Evolutionary conservation across 2,888 invertebrate genomes (phyloP).

Genomic region (Meiosimyza decipiens): DNA sequence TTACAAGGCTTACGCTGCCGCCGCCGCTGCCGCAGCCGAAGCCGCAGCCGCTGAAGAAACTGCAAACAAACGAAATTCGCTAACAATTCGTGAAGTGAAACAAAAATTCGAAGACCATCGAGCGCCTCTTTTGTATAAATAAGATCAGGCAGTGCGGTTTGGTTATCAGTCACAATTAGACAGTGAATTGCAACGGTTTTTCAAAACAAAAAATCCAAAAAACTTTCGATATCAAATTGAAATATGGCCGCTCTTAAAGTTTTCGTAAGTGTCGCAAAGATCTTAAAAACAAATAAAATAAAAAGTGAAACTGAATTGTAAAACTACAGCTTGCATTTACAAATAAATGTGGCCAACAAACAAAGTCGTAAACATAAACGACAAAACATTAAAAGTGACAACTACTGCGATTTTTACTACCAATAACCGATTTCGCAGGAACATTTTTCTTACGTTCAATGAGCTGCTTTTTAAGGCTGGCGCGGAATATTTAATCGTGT

Average conservation of each 20-base stretch:
- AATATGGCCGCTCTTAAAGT: conserved; percentile 62
- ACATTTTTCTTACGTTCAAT: too few relatives aligned
- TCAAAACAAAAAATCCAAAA: conserved; percentile 27
- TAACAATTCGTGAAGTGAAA: conserved; percentile 12
- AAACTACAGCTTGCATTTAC: too few relatives aligned
- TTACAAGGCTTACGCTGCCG: conserved; percentile 29
- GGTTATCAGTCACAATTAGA: conserved; percentile 64
- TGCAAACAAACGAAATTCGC: conserved; percentile 20
- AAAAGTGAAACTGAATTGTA: background rate
- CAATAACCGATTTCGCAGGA: too few relatives aligned
- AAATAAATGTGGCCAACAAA: too few relatives aligned
- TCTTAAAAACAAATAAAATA: background rate
- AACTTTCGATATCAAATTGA: conserved; percentile 32
- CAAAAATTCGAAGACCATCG: conserved; percentile 7
- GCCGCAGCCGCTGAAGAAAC: conserved; percentile 19
- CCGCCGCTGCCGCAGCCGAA: conserved; percentile 25
- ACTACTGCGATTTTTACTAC: too few relatives aligned
- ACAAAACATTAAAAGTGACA: too few relatives aligned
- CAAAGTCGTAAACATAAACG: too few relatives aligned
- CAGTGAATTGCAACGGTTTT: conserved; percentile 57
- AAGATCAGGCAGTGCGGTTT: conserved; percentile 58
- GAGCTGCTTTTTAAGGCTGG: too few relatives aligned
- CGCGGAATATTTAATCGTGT: too few relatives aligned
- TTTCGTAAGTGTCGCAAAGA: conserved; percentile 57
- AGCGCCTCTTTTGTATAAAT: conserved; percentile 58